phyloP scores from a whole-genome alignment of 2,113 vertebrate genomes.

The Xenopus laevis region DNA sequence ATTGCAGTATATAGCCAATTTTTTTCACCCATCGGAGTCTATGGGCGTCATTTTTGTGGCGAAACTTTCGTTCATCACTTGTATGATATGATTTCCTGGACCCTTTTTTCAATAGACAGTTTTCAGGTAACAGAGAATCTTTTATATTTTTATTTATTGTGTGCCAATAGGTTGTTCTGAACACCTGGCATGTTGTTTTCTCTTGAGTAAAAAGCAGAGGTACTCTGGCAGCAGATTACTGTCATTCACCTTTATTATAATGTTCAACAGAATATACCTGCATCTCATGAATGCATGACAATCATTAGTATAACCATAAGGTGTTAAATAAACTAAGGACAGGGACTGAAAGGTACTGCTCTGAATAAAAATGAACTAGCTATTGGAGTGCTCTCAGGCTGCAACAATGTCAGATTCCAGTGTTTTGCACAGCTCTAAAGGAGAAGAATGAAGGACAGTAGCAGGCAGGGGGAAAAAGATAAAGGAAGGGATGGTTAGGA shows the following conservation, averaged over 20 bases:
- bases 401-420: neutral
- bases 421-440: neutral
- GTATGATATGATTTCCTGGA: neutral
- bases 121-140: neutral
- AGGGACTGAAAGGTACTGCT: neutral
- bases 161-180: neutral
- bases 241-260: neutral
- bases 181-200: conserved; percentile 8
- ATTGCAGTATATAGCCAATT: neutral
- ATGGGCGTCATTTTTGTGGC: too few relatives aligned
- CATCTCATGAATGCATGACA: conserved; percentile 18
- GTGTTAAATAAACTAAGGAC: conserved; percentile 9
- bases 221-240: neutral
- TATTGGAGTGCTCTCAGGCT: neutral
- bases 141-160: neutral
- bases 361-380: conserved; percentile 1
- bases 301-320: conserved; percentile 12
- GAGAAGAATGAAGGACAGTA: neutral
- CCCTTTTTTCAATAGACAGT: neutral
- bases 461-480: accelerated
- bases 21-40: too few relatives aligned
- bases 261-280: neutral
- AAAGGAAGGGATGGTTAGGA: neutral
- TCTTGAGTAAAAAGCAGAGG: neutral
- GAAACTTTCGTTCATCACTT: too few relatives aligned